phyloP scores from a whole-genome alignment of 1,140 invertebrate species.

The Chrysoperla carnea region DNA sequence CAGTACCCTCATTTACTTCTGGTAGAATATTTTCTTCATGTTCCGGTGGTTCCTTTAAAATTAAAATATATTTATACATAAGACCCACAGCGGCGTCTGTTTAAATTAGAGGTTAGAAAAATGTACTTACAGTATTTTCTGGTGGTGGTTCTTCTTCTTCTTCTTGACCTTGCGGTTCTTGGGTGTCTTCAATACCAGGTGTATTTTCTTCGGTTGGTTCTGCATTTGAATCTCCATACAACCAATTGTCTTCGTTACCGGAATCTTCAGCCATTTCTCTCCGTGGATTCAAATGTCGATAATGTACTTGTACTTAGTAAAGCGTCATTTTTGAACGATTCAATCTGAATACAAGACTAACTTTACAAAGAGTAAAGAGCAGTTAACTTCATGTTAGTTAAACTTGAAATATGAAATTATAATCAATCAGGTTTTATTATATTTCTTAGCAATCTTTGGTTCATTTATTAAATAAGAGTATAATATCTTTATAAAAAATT shows the following conservation, averaged over 20 bases:
- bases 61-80: constrained; percentile 10
- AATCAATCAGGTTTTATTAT: too few species aligned
- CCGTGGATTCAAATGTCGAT: background rate
- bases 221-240: constrained; percentile 31
- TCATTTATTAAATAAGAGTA: too few species aligned
- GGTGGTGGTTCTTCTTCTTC: constrained; percentile 4
- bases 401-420: too few species aligned
- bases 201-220: constrained; percentile 19
- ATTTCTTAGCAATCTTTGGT: too few species aligned
- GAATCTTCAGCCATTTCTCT: constrained; percentile 33
- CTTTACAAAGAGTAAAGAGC: too few species aligned
- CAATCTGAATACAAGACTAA: too few species aligned
- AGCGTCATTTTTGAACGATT: too few species aligned
- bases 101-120: background rate
- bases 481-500: too few species aligned
- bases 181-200: constrained; percentile 10
- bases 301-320: too few species aligned
- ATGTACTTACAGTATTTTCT: constrained; percentile 7
- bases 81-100: background rate
- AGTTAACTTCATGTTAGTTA: too few species aligned
- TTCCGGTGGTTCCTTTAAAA: constrained; percentile 15
- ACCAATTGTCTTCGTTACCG: constrained; percentile 44
- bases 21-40: constrained; percentile 25
- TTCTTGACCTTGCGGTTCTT: constrained; percentile 2
- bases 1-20: constrained; percentile 21